A percentile compares a stretch with the other conserved stretches of the same genome.
Evolutionary conservation across 1,140 invertebrate species (phyloP).

Genomic region (Heliothis virescens): DNA sequence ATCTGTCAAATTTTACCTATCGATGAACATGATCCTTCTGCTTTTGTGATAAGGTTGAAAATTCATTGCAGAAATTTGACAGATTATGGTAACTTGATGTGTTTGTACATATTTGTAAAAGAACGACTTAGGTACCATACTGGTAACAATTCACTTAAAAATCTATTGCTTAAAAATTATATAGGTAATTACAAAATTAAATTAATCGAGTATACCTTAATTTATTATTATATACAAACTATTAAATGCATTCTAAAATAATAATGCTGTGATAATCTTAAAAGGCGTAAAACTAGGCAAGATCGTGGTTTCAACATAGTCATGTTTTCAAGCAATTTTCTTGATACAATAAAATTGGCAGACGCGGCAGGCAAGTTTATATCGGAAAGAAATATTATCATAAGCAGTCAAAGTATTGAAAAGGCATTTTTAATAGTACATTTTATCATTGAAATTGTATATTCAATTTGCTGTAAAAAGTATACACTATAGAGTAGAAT

Average conservation of each 20-base stretch:
- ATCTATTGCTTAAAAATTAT: conserved; percentile 23
- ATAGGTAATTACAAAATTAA: conserved; percentile 42
- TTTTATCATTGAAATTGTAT: not conserved
- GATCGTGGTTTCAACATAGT: conserved; percentile 54
- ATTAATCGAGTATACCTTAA: conserved; percentile 37
- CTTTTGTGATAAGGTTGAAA: no score
- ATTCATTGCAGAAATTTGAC: no score
- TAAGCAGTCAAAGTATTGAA: not conserved
- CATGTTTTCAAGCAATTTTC: not conserved
- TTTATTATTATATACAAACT: conserved; percentile 36
- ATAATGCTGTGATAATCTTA: conserved; percentile 42
- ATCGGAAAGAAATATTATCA: not conserved
- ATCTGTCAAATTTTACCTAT: no score
- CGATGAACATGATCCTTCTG: no score
- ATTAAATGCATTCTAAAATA: conserved; percentile 49
- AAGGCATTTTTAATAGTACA: not conserved
- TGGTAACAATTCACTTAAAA: conserved; percentile 42
- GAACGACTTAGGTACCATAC: conserved; percentile 25
- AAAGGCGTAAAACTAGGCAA: conserved; percentile 50
- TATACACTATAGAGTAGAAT: no score
- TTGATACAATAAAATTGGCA: conserved; percentile 18
- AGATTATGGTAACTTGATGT: no score
- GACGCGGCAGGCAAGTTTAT: conserved; percentile 38
- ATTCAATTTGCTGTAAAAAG: no score
- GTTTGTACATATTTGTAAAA: conserved; percentile 23